Percentiles rank a stretch among this genome's conserved stretches.
phyloP scores from a whole-genome alignment of 2,797 vertebrate species.

The Eulemur coronatus region DNA sequence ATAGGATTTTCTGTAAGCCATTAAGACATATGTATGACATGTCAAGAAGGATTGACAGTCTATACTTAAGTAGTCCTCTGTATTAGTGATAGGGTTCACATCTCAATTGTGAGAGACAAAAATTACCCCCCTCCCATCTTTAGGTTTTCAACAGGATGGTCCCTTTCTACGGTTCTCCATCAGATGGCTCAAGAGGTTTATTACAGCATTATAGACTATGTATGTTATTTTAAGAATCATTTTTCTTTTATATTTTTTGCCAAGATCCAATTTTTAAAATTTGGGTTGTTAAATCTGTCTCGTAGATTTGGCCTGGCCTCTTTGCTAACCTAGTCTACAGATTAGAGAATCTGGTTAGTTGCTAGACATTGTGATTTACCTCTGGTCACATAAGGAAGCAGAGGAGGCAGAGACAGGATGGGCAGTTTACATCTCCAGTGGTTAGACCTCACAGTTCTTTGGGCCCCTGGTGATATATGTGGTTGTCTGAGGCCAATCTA shows the following conservation, averaged over 20 bases:
- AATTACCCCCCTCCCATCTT: not conserved
- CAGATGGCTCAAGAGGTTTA: not conserved
- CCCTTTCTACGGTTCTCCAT: not conserved
- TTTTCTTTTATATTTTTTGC: not conserved
- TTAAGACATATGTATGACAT: not conserved
- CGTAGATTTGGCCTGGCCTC: not conserved
- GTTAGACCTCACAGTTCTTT: not conserved
- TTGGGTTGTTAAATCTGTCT: not conserved
- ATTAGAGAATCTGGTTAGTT: not conserved
- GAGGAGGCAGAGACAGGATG: not conserved
- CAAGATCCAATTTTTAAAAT: not conserved
- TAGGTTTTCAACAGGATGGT: not conserved
- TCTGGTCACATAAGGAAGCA: not conserved
- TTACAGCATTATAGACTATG: not conserved
- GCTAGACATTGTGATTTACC: not conserved
- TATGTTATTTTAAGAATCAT: not conserved
- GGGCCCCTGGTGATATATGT: not conserved
- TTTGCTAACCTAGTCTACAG: not conserved
- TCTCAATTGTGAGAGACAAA: not conserved
- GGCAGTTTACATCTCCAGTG: not conserved
- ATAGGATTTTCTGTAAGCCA: not conserved
- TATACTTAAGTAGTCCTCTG: not conserved
- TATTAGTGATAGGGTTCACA: not conserved
- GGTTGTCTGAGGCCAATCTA: not conserved
- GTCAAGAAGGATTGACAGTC: not conserved